These are phyloP conservation scores for Iguana delicatissima DNA, from an alignment of 2,797 vertebrate species.

Conservation along the genomic window DNA sequence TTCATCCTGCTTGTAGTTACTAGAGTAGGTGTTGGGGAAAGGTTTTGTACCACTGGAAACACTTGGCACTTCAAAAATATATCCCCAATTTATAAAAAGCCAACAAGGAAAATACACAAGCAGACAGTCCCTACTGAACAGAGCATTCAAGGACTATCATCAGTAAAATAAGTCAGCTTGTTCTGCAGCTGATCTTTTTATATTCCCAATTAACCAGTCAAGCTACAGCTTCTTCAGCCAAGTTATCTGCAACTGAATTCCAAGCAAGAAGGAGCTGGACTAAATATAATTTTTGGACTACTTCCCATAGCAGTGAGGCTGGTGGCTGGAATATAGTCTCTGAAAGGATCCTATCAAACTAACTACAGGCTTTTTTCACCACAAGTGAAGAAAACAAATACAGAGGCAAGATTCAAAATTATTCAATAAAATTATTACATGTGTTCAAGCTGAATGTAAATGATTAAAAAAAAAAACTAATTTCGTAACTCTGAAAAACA, in stretches of 20 bases:
- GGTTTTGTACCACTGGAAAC: not conserved
- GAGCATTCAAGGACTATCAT: not conserved
- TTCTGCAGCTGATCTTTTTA: not conserved
- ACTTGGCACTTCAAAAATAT: too few species aligned
- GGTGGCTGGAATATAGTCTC: not conserved
- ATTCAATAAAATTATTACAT: not conserved
- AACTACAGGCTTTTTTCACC: not conserved
- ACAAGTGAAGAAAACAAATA: not conserved
- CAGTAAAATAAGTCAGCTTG: not conserved
- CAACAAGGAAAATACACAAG: not conserved
- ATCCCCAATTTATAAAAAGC: not conserved
- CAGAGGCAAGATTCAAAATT: not conserved
- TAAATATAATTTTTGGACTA: not conserved
- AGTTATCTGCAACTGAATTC: not conserved
- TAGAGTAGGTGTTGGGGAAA: not conserved
- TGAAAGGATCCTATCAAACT: not conserved
- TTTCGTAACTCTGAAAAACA: slow-evolving; percentile 54
- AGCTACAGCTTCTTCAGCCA: not conserved
- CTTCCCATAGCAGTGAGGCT: not conserved
- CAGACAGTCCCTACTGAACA: not conserved
- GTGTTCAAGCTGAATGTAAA: not conserved
- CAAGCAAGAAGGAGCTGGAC: not conserved
- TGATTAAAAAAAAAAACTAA: not conserved
- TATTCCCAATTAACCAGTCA: not conserved
- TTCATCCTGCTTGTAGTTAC: too few species aligned